Evolutionary conservation across 2,888 invertebrate species (phyloP), one percentile per base, ranked within the genome.

Genomic region (Ennomos fuscantarius): DNA sequence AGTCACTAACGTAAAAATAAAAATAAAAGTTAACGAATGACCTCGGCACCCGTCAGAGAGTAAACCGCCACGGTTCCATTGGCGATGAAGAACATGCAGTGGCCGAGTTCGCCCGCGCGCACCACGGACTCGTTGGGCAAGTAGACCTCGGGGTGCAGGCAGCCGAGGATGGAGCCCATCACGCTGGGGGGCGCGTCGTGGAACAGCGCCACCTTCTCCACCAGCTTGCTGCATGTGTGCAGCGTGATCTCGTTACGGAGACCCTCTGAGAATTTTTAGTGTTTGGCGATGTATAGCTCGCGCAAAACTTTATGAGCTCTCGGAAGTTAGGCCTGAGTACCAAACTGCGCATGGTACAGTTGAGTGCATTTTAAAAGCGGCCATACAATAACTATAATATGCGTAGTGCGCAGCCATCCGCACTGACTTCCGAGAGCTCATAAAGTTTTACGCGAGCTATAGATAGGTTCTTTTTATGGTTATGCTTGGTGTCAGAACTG

Each of bases 71-170:
- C 94, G 0, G 94, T 94, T 9, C 95, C 95, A 39, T 85, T 88
- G 0, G 92, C 91, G 32, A 95, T 84, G 69, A 95, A 95, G 76
- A 93, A 95, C 94, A 95, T 94, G 75, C 93, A 93, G 59, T 94
- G 93, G 0, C 94, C 95, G 11, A 84, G 75, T 9, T 93, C 91
- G 0, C 94, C 94, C 0, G 93, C 93, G 56, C 93, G 93, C 8
- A 94, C 81, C 41, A 95, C 93, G 24, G 93, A 79, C 72, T 95
- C 95, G 56, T 93, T 93, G 1, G 94, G 93, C 52, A 95, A 81
- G 78, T 93, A 94, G 33, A 94, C 88, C 74, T 94, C 94, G 8
- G 90, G 87, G 40, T 84, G 87, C 12, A 95, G 78, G 66, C 90
- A 86, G 15, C 89, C 84, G 1, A 94, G 86, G 32, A 95, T 87